Evolutionary conservation across 2,113 vertebrate genomes (phyloP).

Genomic region (Parus major): DNA sequence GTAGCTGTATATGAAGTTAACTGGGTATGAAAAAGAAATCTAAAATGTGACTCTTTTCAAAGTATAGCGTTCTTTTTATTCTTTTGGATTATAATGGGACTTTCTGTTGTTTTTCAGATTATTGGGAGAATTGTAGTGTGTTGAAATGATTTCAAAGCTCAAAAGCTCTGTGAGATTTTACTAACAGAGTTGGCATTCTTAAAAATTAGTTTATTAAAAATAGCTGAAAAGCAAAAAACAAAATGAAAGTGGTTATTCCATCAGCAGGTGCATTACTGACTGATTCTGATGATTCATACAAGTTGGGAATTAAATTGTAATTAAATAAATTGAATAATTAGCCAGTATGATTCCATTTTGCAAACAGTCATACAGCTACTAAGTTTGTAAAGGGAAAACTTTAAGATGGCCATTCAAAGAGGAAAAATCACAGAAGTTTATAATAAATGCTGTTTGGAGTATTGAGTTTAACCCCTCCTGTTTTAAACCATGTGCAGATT

Average conservation of each 20-base stretch:
- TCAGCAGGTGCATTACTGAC: background rate
- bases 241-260: background rate
- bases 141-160: background rate
- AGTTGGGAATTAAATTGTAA: background rate
- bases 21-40: constrained; percentile 8
- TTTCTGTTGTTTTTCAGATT: background rate
- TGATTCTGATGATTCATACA: background rate
- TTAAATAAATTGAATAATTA: background rate
- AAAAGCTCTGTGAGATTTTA: background rate
- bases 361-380: background rate
- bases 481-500: background rate
- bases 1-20: background rate
- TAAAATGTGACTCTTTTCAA: background rate
- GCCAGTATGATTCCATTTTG: background rate
- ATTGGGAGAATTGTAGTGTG: background rate
- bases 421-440: background rate
- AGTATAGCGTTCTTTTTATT: background rate
- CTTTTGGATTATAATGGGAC: background rate
- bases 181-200: background rate
- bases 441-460: background rate
- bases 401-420: background rate
- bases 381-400: background rate
- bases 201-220: background rate
- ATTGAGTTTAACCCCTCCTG: background rate
- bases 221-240: background rate